A percentile compares a stretch with the other conserved stretches of the same genome.
Evolutionary conservation across 2,888 invertebrate species (phyloP).

Genomic region (Orthonevra nobilis): DNA sequence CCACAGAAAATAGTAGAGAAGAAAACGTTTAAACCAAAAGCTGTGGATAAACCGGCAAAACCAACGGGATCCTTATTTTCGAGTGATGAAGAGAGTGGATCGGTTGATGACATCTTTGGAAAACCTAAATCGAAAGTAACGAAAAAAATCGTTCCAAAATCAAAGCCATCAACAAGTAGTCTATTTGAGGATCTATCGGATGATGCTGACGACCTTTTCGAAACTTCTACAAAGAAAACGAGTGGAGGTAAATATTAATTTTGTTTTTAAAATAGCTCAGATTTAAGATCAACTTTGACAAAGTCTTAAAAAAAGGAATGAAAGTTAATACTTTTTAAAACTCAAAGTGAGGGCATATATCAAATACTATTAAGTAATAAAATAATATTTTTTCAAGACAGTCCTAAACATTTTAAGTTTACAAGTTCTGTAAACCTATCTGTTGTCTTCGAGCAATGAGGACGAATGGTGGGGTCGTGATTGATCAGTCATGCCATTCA

Average conservation of each 20-base stretch:
- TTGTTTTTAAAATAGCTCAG: too few species aligned
- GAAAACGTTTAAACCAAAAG: conserved; percentile 12
- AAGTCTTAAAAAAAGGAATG: too few species aligned
- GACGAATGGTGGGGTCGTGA: too few species aligned
- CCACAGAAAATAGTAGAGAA: conserved; percentile 9
- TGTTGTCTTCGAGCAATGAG: too few species aligned
- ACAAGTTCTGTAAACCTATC: too few species aligned
- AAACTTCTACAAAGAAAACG: conserved; percentile 38
- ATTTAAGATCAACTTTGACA: too few species aligned
- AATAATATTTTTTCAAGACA: too few species aligned
- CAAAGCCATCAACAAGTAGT: conserved; percentile 40
- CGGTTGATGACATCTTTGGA: conserved; percentile 62
- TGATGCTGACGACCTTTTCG: conserved; percentile 73
- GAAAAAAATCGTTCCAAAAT: conserved; percentile 28
- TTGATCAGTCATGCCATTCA: too few species aligned
- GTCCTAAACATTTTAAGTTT: too few species aligned
- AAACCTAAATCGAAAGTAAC: conserved; percentile 19
- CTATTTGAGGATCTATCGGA: conserved; percentile 70
- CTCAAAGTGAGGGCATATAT: too few species aligned
- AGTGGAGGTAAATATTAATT: conserved; percentile 37
- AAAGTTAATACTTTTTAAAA: too few species aligned
- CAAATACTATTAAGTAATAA: too few species aligned
- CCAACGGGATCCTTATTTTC: conserved; percentile 44
- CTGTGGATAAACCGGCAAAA: conserved; percentile 12
- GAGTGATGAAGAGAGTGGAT: conserved; percentile 51